These are phyloP conservation scores for Scaptomyza montana DNA, from an alignment of 1,140 invertebrate genomes.

Conservation along the genomic window DNA sequence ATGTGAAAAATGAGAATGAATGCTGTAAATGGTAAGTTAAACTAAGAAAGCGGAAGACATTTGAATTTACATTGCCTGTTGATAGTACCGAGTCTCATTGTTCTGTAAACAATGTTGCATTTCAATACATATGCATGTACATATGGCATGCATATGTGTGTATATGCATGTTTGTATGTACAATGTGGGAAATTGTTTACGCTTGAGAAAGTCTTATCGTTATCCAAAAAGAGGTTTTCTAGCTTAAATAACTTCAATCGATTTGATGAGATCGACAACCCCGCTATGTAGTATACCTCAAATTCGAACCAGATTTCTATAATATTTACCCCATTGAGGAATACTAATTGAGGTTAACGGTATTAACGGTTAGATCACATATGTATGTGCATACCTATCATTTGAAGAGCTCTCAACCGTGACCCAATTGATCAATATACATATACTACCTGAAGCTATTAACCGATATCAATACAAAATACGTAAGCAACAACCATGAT, in stretches of 20 bases:
- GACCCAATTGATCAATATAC: slow-evolving; percentile 52
- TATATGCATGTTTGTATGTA: slow-evolving; percentile 7
- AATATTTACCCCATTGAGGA: slow-evolving; percentile 48
- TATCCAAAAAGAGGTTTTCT: background rate
- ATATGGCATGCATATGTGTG: background rate
- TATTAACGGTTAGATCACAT: slow-evolving; percentile 53
- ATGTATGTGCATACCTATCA: background rate
- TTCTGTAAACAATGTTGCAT: slow-evolving; percentile 18
- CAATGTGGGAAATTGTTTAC: slow-evolving; percentile 3
- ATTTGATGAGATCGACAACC: slow-evolving; percentile 16
- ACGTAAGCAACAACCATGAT: slow-evolving; percentile 27
- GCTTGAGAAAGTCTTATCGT: slow-evolving; percentile 21
- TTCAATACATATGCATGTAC: slow-evolving; percentile 5
- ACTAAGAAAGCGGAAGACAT: slow-evolving; percentile 26
- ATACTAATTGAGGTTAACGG: slow-evolving; percentile 65
- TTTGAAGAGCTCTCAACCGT: slow-evolving; percentile 56
- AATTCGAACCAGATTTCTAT: slow-evolving; percentile 62
- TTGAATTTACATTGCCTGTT: slow-evolving; percentile 18
- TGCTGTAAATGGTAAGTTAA: slow-evolving; percentile 32
- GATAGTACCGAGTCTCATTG: background rate
- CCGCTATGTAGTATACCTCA: slow-evolving; percentile 4
- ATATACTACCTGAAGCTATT: too few species aligned
- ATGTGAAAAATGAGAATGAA: slow-evolving; percentile 33
- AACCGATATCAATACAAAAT: slow-evolving; percentile 24
- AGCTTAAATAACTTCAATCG: slow-evolving; percentile 16